Base-by-base conservation (phyloP, 1,140 invertebrate species). In the Olivierus martensii region DNA sequence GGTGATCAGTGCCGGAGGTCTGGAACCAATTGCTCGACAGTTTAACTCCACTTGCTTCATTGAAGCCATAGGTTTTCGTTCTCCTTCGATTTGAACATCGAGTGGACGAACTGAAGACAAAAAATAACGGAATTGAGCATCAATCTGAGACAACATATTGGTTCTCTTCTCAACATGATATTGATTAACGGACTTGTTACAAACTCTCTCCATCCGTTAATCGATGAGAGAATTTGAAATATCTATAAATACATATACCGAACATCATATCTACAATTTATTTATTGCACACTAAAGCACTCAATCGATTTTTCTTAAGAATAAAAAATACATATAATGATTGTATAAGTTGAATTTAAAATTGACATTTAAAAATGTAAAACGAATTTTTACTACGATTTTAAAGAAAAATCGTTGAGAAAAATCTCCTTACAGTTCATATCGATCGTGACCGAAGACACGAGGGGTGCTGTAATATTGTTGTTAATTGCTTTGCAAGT, bases 401-500 rank as follows among this genome's bases (percentile, higher is more conserved):
- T 28, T 28, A 28, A 6, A 44, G n/a, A 35, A 45, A 49, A 15
- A 11, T 4, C 28, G 4, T 28, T 28, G 18, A 28, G 9, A 2
- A 28, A 28, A 4, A 28, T 37, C 4, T 67, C 84, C 84, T 84
- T 75, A 88, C 85, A 82, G 66, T 85, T 84, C 83, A 93, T 89
- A 69, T 91, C 85, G 52, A 93, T 75, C 62, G 82, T 82, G 15
- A 92, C 81, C 19, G 82, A 81, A 14, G 83, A 75, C 46, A 81
- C 80, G 15, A 86, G 69, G 42, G 84, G 80, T 41, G 77, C 71
- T 12, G 84, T 83, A 60, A 79, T 73, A 54, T 84, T 79, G 67
- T 88, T 88, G 68, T 90, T 92, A 35, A 77, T 78, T 5, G 86
- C 85, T 63, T 81, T 78, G 69, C 89, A 93, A n/a, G 83, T 85